Conservation (phyloP, 2,113 vertebrate species). For the Ictalurus punctatus region DNA sequence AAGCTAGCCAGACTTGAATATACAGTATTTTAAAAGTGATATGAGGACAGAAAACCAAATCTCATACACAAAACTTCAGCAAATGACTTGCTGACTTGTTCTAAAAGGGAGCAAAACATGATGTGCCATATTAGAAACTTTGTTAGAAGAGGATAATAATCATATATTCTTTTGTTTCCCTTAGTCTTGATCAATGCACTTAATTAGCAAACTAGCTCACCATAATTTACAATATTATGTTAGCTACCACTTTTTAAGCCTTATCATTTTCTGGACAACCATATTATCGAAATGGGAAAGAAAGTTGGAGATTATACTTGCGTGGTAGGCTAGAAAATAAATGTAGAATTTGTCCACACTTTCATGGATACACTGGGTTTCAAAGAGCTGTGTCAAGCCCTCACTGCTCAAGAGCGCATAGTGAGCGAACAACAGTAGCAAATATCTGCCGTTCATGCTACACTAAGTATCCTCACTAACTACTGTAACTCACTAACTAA, state of each 20-base stretch:
- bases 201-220: too few relatives aligned
- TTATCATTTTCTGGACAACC: not conserved
- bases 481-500: not conserved
- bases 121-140: not conserved
- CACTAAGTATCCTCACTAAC: not conserved
- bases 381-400: not conserved
- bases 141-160: too few relatives aligned
- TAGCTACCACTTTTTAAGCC: not conserved
- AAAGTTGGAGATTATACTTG: not conserved
- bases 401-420: too few relatives aligned
- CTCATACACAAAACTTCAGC: not conserved
- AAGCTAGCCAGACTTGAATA: not conserved
- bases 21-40: not conserved
- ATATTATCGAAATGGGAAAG: not conserved
- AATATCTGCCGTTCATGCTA: not conserved
- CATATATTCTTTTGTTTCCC: not conserved
- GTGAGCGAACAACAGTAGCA: not conserved
- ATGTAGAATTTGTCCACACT: not conserved
- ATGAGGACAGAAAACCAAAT: not conserved
- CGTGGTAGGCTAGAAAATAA: not conserved
- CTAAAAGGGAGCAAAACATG: not conserved
- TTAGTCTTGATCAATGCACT: not conserved
- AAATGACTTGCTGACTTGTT: not conserved
- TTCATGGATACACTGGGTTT: not conserved
- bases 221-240: not conserved